A percentile compares a stretch with the other conserved stretches of the same genome.
These are phyloP conservation scores for Alligator mississippiensis DNA, from an alignment of 2,113 vertebrate genomes.

Conservation along the genomic window DNA sequence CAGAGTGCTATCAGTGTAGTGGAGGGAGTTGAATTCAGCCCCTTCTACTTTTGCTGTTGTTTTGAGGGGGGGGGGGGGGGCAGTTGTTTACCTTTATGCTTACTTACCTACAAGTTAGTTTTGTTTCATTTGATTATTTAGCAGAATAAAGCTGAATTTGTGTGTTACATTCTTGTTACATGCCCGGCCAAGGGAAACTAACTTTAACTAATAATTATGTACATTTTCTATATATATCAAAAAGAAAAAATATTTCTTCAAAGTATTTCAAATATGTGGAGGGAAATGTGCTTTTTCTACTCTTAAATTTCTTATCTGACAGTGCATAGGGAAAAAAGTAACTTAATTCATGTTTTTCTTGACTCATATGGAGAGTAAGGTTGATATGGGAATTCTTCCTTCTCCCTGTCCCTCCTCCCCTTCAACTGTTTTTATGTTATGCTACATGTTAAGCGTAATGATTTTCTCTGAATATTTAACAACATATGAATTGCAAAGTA, in stretches of 20 bases:
- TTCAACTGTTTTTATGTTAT: background rate
- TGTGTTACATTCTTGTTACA: background rate
- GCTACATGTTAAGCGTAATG: background rate
- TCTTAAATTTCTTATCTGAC: background rate
- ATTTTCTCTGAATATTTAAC: background rate
- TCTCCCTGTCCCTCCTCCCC: background rate
- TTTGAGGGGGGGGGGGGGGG: no score
- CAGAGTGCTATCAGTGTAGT: accelerated
- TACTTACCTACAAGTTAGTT: background rate
- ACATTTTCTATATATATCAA: background rate
- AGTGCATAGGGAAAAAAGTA: background rate
- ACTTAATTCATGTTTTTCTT: background rate
- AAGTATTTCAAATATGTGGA: background rate
- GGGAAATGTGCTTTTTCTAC: background rate
- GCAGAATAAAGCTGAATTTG: background rate
- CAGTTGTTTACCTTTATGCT: background rate
- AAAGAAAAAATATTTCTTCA: background rate
- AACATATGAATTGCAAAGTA: background rate
- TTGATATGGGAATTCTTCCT: background rate
- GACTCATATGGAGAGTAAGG: background rate
- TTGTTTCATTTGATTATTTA: background rate
- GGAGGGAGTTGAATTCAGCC: background rate
- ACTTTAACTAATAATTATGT: background rate
- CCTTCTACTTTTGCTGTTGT: no score
- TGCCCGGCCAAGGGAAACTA: background rate